A percentile compares a stretch with the other conserved stretches of the same genome.
Evolutionary conservation across 2,797 vertebrate species (phyloP).

Genomic region (Anas flavirostris): DNA sequence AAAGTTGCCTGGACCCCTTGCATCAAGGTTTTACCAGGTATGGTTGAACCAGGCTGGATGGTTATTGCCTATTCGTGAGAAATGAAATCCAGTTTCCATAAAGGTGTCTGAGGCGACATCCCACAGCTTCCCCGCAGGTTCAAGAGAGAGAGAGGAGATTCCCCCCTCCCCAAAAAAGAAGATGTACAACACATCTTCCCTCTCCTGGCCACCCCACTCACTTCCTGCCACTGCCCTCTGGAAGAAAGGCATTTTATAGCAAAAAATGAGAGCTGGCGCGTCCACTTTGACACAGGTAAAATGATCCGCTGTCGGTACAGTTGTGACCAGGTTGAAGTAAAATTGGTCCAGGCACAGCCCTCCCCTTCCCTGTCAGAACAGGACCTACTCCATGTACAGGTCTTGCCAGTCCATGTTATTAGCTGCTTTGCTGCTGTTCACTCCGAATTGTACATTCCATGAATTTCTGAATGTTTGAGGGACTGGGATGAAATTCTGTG

Average conservation of each 20-base stretch:
- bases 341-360: slow-evolving; percentile 70
- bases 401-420: slow-evolving; percentile 78
- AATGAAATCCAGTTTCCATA: slow-evolving; percentile 65
- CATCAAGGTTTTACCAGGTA: slow-evolving; percentile 79
- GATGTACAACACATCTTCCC: slow-evolving; percentile 7
- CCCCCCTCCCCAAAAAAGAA: not conserved
- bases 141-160: slow-evolving; percentile 59
- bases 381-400: slow-evolving; percentile 69
- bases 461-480: slow-evolving; percentile 76
- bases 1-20: slow-evolving; percentile 77
- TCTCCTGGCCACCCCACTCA: not conserved
- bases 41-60: slow-evolving; percentile 72
- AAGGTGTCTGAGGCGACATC: slow-evolving; percentile 66
- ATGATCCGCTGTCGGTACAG: slow-evolving; percentile 40
- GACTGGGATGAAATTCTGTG: slow-evolving; percentile 82
- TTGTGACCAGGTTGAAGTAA: slow-evolving; percentile 42
- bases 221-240: not conserved
- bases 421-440: slow-evolving; percentile 80
- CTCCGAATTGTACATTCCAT: slow-evolving; percentile 78
- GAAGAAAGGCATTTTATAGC: slow-evolving; percentile 44
- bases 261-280: slow-evolving; percentile 31
- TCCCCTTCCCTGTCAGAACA: slow-evolving; percentile 70
- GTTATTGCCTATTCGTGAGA: slow-evolving; percentile 63
- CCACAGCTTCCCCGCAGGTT: slow-evolving; percentile 56
- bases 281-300: slow-evolving; percentile 13